A percentile compares a stretch with the other conserved stretches of the same genome.
These are phyloP conservation scores for Peribatodes rhomboidaria DNA, from an alignment of 2,888 invertebrate genomes.

Conservation along the genomic window DNA sequence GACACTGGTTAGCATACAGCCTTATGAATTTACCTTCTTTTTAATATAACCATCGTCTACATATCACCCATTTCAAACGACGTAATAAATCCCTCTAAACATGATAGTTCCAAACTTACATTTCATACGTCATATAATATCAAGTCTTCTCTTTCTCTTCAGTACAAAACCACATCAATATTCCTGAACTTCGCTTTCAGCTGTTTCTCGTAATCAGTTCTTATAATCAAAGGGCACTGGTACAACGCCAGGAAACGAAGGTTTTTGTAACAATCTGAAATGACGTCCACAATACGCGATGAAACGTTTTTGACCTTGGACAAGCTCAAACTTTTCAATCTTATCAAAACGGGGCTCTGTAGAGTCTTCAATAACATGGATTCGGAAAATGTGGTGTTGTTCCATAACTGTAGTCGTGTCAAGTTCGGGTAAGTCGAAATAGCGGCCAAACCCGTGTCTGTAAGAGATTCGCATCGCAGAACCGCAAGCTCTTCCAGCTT, in stretches of 20 bases:
- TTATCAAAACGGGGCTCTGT: conserved; percentile 62
- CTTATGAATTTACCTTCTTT: neutral
- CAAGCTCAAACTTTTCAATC: conserved; percentile 73
- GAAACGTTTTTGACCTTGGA: conserved; percentile 75
- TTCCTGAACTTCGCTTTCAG: conserved; percentile 77
- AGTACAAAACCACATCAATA: conserved; percentile 78
- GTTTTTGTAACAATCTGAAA: conserved; percentile 76
- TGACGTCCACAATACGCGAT: conserved; percentile 72
- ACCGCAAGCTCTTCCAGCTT: conserved; percentile 74
- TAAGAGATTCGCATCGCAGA: conserved; percentile 74
- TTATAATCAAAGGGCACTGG: conserved; percentile 75
- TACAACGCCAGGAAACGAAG: conserved; percentile 78
- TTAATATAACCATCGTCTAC: neutral
- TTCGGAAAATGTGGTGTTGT: conserved; percentile 75
- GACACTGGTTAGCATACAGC: neutral
- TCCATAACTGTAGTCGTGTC: conserved; percentile 77
- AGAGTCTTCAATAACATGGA: conserved; percentile 65
- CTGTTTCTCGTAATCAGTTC: conserved; percentile 76
- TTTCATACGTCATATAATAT: neutral
- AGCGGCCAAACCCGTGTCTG: conserved; percentile 68
- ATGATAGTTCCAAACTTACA: neutral
- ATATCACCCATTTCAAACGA: conserved; percentile 5
- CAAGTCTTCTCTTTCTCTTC: conserved; percentile 27
- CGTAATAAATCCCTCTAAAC: neutral
- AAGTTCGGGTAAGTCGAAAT: conserved; percentile 64